phyloP scores from a whole-genome alignment of 2,888 invertebrate species.

The Pseudanteris insignis region DNA sequence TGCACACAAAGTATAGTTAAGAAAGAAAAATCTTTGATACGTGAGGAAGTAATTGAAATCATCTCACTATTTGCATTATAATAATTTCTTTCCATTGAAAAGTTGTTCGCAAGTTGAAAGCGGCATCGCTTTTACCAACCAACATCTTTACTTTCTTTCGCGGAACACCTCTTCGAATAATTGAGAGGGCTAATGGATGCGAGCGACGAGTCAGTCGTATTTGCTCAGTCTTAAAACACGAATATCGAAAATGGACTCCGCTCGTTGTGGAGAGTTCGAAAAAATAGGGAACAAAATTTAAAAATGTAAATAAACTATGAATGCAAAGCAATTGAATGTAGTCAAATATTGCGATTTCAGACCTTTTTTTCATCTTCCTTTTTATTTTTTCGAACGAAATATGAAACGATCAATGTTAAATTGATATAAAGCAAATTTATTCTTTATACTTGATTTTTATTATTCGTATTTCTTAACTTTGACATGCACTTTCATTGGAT shows the following conservation, averaged over 20 bases:
- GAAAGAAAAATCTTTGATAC: too few relatives aligned
- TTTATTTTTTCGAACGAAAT: background rate
- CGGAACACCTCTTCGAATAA: constrained; percentile 47
- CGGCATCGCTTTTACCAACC: constrained; percentile 29
- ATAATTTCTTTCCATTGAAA: background rate
- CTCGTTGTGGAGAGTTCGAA: constrained; percentile 37
- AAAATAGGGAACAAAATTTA: too few relatives aligned
- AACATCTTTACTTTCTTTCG: constrained; percentile 44
- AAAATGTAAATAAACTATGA: too few relatives aligned
- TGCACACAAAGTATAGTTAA: too few relatives aligned
- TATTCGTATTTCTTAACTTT: too few relatives aligned
- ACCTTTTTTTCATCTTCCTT: too few relatives aligned
- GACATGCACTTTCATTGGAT: too few relatives aligned
- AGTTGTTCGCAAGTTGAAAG: constrained; percentile 6
- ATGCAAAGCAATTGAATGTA: too few relatives aligned
- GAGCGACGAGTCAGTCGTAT: constrained; percentile 45
- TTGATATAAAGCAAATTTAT: too few relatives aligned
- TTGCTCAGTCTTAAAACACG: constrained; percentile 47
- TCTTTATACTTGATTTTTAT: too few relatives aligned
- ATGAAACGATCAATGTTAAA: constrained; percentile 13
- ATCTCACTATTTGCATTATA: background rate
- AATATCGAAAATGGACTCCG: constrained; percentile 44
- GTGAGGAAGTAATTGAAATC: background rate
- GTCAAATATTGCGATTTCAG: background rate
- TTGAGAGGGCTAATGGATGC: constrained; percentile 48